phyloP scores from a whole-genome alignment of 1,140 invertebrate genomes.

The Sarcophaga bullata region DNA sequence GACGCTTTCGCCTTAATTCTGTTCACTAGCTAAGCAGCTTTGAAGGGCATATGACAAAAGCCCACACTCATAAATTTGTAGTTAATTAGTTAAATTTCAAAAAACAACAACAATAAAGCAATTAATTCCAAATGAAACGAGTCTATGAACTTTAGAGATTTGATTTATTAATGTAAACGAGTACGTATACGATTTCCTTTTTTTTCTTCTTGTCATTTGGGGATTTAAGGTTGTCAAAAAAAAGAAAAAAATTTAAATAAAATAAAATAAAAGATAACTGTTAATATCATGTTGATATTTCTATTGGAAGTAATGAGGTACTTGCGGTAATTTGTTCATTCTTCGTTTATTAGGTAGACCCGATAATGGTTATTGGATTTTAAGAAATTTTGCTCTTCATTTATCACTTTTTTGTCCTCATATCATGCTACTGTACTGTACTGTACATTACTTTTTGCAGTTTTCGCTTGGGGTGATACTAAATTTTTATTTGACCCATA shows the following conservation, averaged over 20 bases:
- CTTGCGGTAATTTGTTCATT: too few species aligned
- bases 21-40: too few species aligned
- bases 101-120: not conserved
- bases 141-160: conserved; percentile 7
- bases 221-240: not conserved
- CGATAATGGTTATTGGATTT: not conserved
- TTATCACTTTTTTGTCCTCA: not conserved
- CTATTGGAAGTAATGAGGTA: too few species aligned
- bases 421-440: too few species aligned
- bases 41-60: too few species aligned
- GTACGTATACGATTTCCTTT: not conserved
- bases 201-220: not conserved
- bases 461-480: not conserved
- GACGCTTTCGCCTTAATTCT: too few species aligned
- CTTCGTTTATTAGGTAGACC: not conserved
- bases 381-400: not conserved
- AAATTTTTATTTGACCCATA: conserved; percentile 15
- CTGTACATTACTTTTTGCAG: too few species aligned
- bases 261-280: not conserved
- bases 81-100: not conserved
- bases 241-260: too few species aligned
- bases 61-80: not conserved
- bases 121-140: not conserved
- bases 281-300: not conserved
- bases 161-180: not conserved